These are phyloP conservation scores for Teleiodes luculella DNA, from an alignment of 2,888 invertebrate species.

Conservation along the genomic window DNA sequence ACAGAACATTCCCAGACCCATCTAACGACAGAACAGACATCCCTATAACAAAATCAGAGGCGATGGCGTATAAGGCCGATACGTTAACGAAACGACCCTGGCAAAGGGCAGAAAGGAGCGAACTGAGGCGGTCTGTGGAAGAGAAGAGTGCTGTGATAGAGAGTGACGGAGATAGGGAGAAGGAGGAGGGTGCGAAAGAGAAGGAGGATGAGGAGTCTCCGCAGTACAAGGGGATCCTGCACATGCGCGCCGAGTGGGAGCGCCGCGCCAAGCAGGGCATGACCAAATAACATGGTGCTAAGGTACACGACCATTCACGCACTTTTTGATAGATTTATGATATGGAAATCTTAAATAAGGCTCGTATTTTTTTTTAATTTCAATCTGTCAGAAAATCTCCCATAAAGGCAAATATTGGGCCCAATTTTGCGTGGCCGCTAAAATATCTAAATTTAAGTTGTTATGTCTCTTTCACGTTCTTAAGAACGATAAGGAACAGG, in stretches of 20 bases:
- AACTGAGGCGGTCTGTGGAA: slow-evolving; percentile 55
- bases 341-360: too few species aligned
- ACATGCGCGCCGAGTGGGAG: slow-evolving; percentile 88
- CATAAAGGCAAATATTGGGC: too few species aligned
- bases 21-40: slow-evolving; percentile 71
- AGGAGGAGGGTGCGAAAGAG: slow-evolving; percentile 50
- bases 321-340: too few species aligned
- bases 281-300: slow-evolving; percentile 79
- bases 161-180: slow-evolving; percentile 55
- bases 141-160: slow-evolving; percentile 68
- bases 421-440: too few species aligned
- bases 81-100: slow-evolving; percentile 65
- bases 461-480: too few species aligned
- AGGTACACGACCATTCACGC: too few species aligned
- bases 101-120: slow-evolving; percentile 60
- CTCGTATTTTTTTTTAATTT: too few species aligned
- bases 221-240: slow-evolving; percentile 85
- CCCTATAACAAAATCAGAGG: slow-evolving; percentile 66
- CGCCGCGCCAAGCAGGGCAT: slow-evolving; percentile 85
- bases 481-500: too few species aligned
- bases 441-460: too few species aligned
- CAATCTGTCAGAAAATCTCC: too few species aligned
- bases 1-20: slow-evolving; percentile 72
- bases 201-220: slow-evolving; percentile 64
- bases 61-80: slow-evolving; percentile 64